phyloP scores from a whole-genome alignment of 92 coral and sea anemone genomes.

The Zoanthus gigantus region DNA sequence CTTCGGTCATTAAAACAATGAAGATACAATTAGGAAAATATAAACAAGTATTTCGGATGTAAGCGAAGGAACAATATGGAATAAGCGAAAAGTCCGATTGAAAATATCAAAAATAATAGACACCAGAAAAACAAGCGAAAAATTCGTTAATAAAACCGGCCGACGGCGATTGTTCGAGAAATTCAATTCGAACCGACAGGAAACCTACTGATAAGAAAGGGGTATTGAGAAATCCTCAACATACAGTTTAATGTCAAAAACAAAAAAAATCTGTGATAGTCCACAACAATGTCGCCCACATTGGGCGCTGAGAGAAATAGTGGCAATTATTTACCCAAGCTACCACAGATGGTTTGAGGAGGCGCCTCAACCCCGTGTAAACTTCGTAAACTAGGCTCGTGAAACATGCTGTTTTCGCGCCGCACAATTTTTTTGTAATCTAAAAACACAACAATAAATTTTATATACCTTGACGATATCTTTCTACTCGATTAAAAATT shows the following conservation, averaged over 20 bases:
- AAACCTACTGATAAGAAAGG: constrained; percentile 27
- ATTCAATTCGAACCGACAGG: constrained; percentile 33
- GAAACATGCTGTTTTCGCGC: background rate
- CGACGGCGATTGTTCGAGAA: constrained; percentile 6
- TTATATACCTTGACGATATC: background rate
- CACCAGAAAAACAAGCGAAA: background rate
- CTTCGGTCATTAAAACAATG: constrained; percentile 31
- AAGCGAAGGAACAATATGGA: constrained; percentile 43
- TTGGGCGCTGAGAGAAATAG: constrained; percentile 5
- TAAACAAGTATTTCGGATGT: constrained; percentile 38
- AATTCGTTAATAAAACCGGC: background rate
- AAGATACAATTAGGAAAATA: constrained; percentile 40
- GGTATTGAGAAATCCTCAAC: constrained; percentile 39
- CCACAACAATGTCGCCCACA: constrained; percentile 40
- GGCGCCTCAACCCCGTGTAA: background rate
- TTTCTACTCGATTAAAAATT: background rate
- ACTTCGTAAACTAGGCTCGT: background rate
- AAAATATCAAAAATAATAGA: background rate
- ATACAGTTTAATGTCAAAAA: constrained; percentile 25
- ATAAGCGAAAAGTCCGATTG: background rate
- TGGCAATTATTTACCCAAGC: background rate
- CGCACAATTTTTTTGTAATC: background rate
- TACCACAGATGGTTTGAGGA: constrained; percentile 27
- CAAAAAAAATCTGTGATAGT: constrained; percentile 28
- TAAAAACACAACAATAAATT: background rate